These are phyloP conservation scores for Petrocephalus sullivani DNA, from an alignment of 2,797 vertebrate genomes.

Conservation along the genomic window DNA sequence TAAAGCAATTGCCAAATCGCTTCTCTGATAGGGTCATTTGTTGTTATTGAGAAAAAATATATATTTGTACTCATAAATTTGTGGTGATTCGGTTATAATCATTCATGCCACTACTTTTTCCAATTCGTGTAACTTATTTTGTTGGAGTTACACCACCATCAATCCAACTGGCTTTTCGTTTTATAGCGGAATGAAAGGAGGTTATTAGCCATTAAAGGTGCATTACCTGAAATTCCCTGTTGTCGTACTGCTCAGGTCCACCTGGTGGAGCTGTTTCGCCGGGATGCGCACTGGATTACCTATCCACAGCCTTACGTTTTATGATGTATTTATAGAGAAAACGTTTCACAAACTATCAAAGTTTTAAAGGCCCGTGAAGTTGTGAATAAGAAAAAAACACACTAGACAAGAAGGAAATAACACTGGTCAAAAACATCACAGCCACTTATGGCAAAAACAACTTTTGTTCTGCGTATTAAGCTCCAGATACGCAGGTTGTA, in stretches of 20 bases:
- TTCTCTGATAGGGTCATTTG: background rate
- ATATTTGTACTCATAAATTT: background rate
- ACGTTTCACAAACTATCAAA: background rate
- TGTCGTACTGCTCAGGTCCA: background rate
- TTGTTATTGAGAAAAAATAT: background rate
- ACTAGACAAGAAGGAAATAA: background rate
- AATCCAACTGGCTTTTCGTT: background rate
- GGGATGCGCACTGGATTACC: background rate
- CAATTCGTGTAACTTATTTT: background rate
- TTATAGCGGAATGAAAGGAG: background rate
- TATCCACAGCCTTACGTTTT: background rate
- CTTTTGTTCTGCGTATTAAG: background rate
- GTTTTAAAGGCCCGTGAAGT: background rate
- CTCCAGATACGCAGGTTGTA: background rate
- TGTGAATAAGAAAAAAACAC: background rate
- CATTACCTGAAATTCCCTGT: background rate
- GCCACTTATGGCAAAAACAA: background rate
- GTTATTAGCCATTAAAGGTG: background rate
- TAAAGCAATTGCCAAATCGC: background rate
- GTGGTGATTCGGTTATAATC: background rate
- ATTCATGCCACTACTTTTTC: background rate
- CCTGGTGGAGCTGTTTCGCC: conserved; percentile 10
- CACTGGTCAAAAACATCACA: background rate
- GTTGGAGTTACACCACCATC: background rate
- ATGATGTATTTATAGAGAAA: background rate